Evolutionary conservation across 2,888 invertebrate species (phyloP).

Genomic region (Rotaria socialis): DNA sequence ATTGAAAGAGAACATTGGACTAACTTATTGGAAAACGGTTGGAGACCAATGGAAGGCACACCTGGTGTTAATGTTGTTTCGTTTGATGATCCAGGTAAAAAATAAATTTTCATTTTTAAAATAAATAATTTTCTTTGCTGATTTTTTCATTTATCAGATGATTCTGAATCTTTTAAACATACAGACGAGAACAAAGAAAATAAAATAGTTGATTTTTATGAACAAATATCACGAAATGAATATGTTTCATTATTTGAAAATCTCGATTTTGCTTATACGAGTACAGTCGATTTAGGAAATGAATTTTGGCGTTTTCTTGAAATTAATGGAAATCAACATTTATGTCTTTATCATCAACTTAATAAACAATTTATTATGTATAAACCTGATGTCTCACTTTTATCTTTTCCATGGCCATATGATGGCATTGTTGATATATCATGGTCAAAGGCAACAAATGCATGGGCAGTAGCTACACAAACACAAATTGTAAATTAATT

Average conservation of each 20-base stretch:
- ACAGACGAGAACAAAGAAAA: background rate
- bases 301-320: slow-evolving; percentile 31
- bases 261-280: background rate
- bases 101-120: background rate
- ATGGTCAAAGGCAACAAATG: background rate
- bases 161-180: background rate
- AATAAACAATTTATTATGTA: slow-evolving; percentile 30
- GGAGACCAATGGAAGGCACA: background rate
- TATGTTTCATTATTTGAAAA: background rate
- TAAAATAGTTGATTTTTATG: background rate
- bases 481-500: background rate
- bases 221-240: slow-evolving; percentile 7
- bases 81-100: slow-evolving; percentile 10
- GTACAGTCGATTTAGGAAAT: slow-evolving; percentile 21
- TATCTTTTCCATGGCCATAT: slow-evolving; percentile 16
- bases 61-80: slow-evolving; percentile 3
- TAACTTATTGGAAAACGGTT: slow-evolving; percentile 27
- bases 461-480: slow-evolving; percentile 17
- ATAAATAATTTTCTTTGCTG: background rate
- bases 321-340: slow-evolving; percentile 4
- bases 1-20: slow-evolving; percentile 23
- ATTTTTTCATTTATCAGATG: background rate
- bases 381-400: background rate
- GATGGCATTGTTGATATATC: slow-evolving; percentile 36
- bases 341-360: slow-evolving; percentile 33